Conservation (phyloP, 1,140 invertebrate genomes). For the Drosophila mojavensis region DNA sequence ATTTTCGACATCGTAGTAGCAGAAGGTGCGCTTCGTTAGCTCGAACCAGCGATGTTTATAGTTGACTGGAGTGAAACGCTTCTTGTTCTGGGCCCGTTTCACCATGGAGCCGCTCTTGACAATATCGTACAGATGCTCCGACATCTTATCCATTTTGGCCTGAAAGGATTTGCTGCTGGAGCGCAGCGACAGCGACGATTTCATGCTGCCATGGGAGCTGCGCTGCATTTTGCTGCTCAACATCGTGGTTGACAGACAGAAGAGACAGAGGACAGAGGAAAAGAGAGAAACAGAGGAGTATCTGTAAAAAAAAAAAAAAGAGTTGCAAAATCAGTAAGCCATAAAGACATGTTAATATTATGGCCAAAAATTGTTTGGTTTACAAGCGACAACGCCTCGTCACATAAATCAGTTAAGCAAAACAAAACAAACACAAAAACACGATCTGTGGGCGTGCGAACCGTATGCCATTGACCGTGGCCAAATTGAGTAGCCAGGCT, state of each 20-base stretch:
- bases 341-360: slow-evolving; percentile 42
- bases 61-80: slow-evolving; percentile 92
- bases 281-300: background rate
- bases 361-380: slow-evolving; percentile 55
- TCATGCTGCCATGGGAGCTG: slow-evolving; percentile 67
- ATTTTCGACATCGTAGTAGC: slow-evolving; percentile 91
- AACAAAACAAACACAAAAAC: background rate
- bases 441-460: slow-evolving; percentile 64
- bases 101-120: slow-evolving; percentile 90
- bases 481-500: slow-evolving; percentile 48
- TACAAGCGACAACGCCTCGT: slow-evolving; percentile 61
- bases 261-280: background rate
- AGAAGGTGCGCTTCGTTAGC: slow-evolving; percentile 89
- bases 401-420: slow-evolving; percentile 51
- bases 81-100: slow-evolving; percentile 94
- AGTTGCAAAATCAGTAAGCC: slow-evolving; percentile 17
- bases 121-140: slow-evolving; percentile 76
- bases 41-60: slow-evolving; percentile 94
- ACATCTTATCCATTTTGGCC: slow-evolving; percentile 78
- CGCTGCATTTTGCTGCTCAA: slow-evolving; percentile 62
- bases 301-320: background rate
- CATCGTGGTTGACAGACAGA: slow-evolving; percentile 36
- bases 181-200: slow-evolving; percentile 61
- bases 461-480: slow-evolving; percentile 64
- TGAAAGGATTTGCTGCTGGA: slow-evolving; percentile 78